A percentile compares a stretch with the other conserved stretches of the same genome.
Evolutionary conservation across 1,140 invertebrate species (phyloP).

Genomic region (Achroia grisella): DNA sequence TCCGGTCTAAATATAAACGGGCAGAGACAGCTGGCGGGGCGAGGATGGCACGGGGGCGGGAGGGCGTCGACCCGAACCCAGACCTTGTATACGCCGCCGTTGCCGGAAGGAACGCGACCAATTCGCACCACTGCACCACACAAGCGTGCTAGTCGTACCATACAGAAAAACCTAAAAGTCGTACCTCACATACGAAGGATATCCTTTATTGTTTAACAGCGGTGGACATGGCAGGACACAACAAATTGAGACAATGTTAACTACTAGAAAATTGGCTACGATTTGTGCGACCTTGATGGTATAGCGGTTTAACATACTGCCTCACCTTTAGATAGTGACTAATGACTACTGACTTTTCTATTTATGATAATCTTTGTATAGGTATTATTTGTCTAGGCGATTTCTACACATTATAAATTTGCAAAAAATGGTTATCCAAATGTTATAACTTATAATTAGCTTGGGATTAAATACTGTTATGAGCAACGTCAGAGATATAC

Average conservation of each 20-base stretch:
- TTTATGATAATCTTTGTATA: too few species aligned
- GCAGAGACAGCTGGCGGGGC: constrained; percentile 25
- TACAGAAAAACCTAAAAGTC: constrained; percentile 1
- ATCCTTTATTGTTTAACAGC: constrained; percentile 6
- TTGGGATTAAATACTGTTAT: too few species aligned
- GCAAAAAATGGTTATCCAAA: too few species aligned
- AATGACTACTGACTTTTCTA: too few species aligned
- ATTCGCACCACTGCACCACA: constrained; percentile 23
- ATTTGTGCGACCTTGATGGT: too few species aligned
- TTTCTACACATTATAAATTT: too few species aligned
- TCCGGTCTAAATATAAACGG: constrained; percentile 56
- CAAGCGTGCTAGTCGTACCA: too few species aligned
- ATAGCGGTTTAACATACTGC: too few species aligned
- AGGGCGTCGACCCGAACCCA: constrained; percentile 48
- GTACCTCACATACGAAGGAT: constrained; percentile 5
- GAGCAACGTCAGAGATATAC: too few species aligned
- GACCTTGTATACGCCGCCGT: constrained; percentile 39
- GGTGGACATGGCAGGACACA: constrained; percentile 12
- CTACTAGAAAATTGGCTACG: neutral
- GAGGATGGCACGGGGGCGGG: constrained; percentile 11
- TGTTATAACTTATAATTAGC: too few species aligned
- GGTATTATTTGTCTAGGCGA: too few species aligned
- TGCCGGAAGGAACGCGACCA: constrained; percentile 35
- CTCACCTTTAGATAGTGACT: neutral
- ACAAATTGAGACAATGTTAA: constrained; percentile 24